Base-by-base conservation (phyloP, 1,140 invertebrate genomes). In the Zaprionus inermis region DNA sequence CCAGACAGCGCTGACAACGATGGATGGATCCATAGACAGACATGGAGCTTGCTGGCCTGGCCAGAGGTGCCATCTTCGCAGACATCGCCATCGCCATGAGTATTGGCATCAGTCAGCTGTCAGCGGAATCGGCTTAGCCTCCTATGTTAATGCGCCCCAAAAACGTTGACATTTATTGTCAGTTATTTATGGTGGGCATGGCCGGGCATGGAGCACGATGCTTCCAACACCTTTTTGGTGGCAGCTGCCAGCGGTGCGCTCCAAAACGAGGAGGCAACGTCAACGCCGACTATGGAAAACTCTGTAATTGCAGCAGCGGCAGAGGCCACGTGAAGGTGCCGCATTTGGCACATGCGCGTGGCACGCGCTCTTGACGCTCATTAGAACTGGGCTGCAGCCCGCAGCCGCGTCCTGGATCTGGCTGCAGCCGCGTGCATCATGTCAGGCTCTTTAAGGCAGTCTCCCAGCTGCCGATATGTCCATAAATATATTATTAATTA, bases 111-210 rank as follows among this genome's bases (percentile, higher is more conserved):
- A 67, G 70, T 77, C 76, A 73, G 51, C 83, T 86, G 83, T 86
- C 83, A 86, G 44, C 79, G 76, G 78, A 73, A 83, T 88, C 64
- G 79, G 79, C 76, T 77, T 88, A 86, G 82, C 83, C 67, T 75
- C 78, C 78, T 86, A 86, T 86, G 83, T 86, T 86, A 86, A 86
- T 86, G 83, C 83, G 64, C 76, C 73, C 71, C 79, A 86, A 86
- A 86, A 79, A 81, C 83, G 83, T 69, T 79, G 83, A 86, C 83
- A 78, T 88, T 86, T 88, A 86, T 86, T 86, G 83, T 68, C 83
- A 88, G 83, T 88, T 88, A 88, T 86, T 86, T 86, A 86, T 86
- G 83, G 79, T 78, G 73, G 76, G 72, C 65, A 64, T 64, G 75
- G 75, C 22, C 54, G 59, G 59, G 75, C 44, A 41, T 58, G 60